phyloP scores from a whole-genome alignment of 2,888 invertebrate species.

The Herminia tarsipennalis region DNA sequence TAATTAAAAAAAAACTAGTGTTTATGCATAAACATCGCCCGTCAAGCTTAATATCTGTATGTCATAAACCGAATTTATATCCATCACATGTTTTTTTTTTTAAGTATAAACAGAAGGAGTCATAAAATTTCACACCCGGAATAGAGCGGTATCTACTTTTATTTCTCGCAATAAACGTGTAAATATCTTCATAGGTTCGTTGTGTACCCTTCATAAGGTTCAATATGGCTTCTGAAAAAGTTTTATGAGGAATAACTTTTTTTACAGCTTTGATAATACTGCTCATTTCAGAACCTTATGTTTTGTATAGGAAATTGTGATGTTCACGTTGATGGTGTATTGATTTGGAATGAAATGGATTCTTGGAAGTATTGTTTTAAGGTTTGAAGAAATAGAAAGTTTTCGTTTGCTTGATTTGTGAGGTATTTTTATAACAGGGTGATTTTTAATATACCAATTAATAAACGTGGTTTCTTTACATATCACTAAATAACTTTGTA shows the following conservation, averaged over 20 bases:
- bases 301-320: constrained; percentile 1
- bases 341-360: neutral
- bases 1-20: no score
- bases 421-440: no score
- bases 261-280: constrained; percentile 60
- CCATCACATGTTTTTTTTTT: neutral
- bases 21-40: no score
- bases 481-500: no score
- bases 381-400: no score
- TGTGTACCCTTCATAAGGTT: neutral
- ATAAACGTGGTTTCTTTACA: no score
- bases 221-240: constrained; percentile 21
- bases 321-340: neutral
- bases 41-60: no score
- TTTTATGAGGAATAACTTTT: constrained; percentile 58
- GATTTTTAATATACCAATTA: no score
- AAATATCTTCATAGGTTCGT: constrained; percentile 32
- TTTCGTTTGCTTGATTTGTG: no score
- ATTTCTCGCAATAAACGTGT: constrained; percentile 36
- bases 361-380: neutral
- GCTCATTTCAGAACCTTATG: constrained; percentile 7
- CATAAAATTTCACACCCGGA: constrained; percentile 5
- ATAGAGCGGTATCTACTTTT: constrained; percentile 30
- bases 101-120: neutral
- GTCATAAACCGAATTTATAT: neutral